Evolutionary conservation across 2,113 vertebrate genomes (phyloP).

Genomic region (Neofelis nebulosa): DNA sequence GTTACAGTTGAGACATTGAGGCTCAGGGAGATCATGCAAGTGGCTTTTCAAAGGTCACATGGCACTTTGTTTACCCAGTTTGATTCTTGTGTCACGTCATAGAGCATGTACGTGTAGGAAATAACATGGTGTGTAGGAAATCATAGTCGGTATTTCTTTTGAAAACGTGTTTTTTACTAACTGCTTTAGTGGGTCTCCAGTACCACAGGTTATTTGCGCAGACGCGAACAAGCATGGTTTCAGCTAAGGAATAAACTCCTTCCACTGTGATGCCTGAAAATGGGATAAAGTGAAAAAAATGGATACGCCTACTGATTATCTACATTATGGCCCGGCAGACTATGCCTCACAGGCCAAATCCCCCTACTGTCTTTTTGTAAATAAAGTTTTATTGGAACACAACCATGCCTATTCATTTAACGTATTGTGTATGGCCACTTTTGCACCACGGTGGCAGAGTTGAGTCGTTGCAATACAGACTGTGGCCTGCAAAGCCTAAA

Average conservation of each 20-base stretch:
- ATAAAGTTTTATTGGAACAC: slow-evolving; percentile 52
- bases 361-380: neutral
- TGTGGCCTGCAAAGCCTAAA: neutral
- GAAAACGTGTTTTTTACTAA: slow-evolving; percentile 51
- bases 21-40: slow-evolving; percentile 46
- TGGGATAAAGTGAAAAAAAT: neutral
- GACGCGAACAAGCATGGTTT: neutral
- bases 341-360: neutral
- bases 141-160: slow-evolving; percentile 54
- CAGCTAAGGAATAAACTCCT: neutral
- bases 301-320: neutral
- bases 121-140: slow-evolving; percentile 42
- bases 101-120: slow-evolving; percentile 40
- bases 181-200: neutral
- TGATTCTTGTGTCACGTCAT: slow-evolving; percentile 17
- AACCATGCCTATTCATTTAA: neutral
- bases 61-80: slow-evolving; percentile 21
- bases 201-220: slow-evolving; percentile 19
- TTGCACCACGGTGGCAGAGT: neutral
- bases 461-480: neutral
- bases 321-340: neutral
- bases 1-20: slow-evolving; percentile 62
- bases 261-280: neutral
- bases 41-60: slow-evolving; percentile 47
- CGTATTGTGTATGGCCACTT: neutral